Evolutionary conservation across 2,888 invertebrate genomes (phyloP).

Genomic region (Melipona bicolor): DNA sequence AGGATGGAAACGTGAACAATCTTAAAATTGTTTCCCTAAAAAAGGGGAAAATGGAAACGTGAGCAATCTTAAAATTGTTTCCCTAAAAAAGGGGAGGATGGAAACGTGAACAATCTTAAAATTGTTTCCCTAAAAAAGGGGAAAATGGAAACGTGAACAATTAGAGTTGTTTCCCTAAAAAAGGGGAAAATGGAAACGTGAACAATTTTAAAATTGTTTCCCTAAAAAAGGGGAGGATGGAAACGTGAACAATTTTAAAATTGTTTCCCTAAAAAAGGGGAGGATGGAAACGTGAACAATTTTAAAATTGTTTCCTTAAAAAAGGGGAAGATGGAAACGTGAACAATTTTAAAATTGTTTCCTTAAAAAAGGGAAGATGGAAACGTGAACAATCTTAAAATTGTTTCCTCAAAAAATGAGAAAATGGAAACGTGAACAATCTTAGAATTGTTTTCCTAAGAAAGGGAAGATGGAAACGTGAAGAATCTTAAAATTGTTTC

Average conservation of each 20-base stretch:
- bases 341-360: too few species aligned
- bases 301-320: conserved; percentile 19
- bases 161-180: neutral
- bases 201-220: conserved; percentile 4
- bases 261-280: neutral
- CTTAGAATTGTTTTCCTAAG: neutral
- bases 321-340: neutral
- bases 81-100: too few species aligned
- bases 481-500: conserved; percentile 6
- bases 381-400: too few species aligned
- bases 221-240: conserved; percentile 7
- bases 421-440: conserved; percentile 4
- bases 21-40: conserved; percentile 22
- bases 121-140: conserved; percentile 20
- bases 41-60: conserved; percentile 6
- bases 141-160: conserved; percentile 5
- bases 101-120: neutral
- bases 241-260: neutral
- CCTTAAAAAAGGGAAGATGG: too few species aligned
- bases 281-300: too few species aligned
- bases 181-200: too few species aligned
- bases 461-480: too few species aligned
- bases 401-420: too few species aligned
- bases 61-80: neutral
- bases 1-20: too few species aligned